These are phyloP conservation scores for Rotaria sp. DNA, from an alignment of 2,888 invertebrate species.

Conservation along the genomic window DNA sequence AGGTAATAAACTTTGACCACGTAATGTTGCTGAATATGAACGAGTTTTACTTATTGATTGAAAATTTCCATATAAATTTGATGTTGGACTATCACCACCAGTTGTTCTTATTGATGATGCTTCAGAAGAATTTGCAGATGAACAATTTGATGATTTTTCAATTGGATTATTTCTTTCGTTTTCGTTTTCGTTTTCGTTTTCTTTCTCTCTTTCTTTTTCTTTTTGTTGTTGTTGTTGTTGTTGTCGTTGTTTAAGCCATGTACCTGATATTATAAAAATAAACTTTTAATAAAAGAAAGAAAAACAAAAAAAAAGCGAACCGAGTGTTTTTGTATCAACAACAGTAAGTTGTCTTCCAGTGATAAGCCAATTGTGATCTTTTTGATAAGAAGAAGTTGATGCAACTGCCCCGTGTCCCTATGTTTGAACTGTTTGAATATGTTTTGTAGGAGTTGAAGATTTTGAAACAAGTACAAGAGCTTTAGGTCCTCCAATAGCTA, in stretches of 20 bases:
- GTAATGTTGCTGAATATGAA: not conserved
- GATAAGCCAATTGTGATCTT: not conserved
- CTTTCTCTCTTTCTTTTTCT: not conserved
- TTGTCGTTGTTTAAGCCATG: conserved; percentile 1
- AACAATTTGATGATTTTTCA: not conserved
- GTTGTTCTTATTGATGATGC: not conserved
- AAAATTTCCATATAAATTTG: not conserved
- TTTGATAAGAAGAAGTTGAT: not conserved
- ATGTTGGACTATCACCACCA: not conserved
- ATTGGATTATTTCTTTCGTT: not conserved
- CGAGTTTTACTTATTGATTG: not conserved
- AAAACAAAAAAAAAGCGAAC: not conserved
- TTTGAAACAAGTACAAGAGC: conserved; percentile 16
- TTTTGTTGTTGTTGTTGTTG: not conserved
- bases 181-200: too few relatives aligned
- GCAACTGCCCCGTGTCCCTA: conserved; percentile 30
- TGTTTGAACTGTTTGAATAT: not conserved
- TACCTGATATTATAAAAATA: not conserved
- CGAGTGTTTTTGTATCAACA: conserved; percentile 25
- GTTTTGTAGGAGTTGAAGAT: not conserved
- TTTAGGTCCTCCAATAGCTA: not conserved
- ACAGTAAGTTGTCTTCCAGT: conserved; percentile 10
- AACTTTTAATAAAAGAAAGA: not conserved
- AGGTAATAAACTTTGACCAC: not conserved
- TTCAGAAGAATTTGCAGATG: not conserved